phyloP scores from a whole-genome alignment of 1,140 invertebrate genomes.

The Plodia interpunctella region DNA sequence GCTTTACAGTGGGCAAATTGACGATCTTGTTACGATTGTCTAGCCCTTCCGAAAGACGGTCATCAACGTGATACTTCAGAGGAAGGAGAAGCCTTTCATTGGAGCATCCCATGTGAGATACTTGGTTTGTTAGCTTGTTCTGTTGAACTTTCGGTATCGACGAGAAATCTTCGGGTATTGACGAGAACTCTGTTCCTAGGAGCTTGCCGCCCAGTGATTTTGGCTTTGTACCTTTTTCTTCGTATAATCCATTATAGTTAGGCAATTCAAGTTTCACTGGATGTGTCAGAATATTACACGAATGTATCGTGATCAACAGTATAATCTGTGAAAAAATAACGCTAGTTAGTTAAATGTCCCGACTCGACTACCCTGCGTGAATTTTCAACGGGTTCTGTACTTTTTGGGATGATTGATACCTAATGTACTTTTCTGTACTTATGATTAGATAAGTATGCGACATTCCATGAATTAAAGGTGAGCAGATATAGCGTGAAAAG shows the following conservation, averaged over 20 bases:
- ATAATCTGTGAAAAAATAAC: background rate
- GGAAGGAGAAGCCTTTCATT: constrained; percentile 46
- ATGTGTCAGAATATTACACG: background rate
- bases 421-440: too few relatives aligned
- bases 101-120: constrained; percentile 28
- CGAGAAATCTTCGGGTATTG: too few relatives aligned
- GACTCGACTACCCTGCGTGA: too few relatives aligned
- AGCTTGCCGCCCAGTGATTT: constrained; percentile 27
- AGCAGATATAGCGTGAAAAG: too few relatives aligned
- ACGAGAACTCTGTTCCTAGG: background rate
- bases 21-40: constrained; percentile 26
- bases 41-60: background rate
- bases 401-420: too few relatives aligned
- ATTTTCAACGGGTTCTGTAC: too few relatives aligned
- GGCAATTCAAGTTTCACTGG: background rate
- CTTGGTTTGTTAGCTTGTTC: background rate
- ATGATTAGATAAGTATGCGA: too few relatives aligned
- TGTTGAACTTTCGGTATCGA: background rate
- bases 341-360: background rate
- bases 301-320: background rate
- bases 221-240: constrained; percentile 30
- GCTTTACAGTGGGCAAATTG: constrained; percentile 44
- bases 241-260: constrained; percentile 3
- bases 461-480: too few relatives aligned
- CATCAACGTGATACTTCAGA: constrained; percentile 4